Base-by-base conservation (phyloP, 1,140 invertebrate genomes). In the Oncopeltus fasciatus region DNA sequence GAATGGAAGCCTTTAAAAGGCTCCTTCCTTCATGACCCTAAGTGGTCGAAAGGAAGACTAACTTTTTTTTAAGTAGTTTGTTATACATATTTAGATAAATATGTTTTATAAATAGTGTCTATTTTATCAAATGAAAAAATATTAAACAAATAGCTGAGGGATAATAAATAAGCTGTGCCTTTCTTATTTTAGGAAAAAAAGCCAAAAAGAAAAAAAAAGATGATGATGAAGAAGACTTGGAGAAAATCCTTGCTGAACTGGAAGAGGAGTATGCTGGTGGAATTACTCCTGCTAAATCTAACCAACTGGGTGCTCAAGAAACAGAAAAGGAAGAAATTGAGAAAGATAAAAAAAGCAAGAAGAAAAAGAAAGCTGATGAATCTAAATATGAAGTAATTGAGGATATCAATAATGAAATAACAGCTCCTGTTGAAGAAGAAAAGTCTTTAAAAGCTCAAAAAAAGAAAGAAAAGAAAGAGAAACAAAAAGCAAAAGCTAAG, bases 401-500 rank as follows among this genome's bases (percentile, higher is more conserved):
- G 18, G 16, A 3, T 46, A 16, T 44, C 14, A 2, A 2, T 16
- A 18, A 44, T 16, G 43, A 44, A 16, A 44, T 12, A 49, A n/a
- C 49, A 24, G 44, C 49, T 20, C 26, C 18, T 74, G 72, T 79
- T 75, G 73, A 75, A 59, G 77, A 77, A 57, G 72, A 68, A 63
- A 80, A 80, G 51, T 78, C 76, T 64, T 81, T 81, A 33, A 80
- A 71, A 63, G 68, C 88, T 16, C 86, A 88, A 69, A 90, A 90
- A 72, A 90, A 88, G 67, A 90, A 89, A 70, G 87, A 90, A 67
- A 91, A 91, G 67, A 90, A 90, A 70, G 87, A 91, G 73, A 78
- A 85, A 33, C 85, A 90, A 69, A 91, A 88, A 67, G 65, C 53
- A 27, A 64, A 64, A 57, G 21, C 57, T 11, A 64, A 64, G 38